Percentiles rank a stretch among this genome's conserved stretches.
Conservation (phyloP, 1,140 invertebrate species). For the Drosophila serrata region DNA sequence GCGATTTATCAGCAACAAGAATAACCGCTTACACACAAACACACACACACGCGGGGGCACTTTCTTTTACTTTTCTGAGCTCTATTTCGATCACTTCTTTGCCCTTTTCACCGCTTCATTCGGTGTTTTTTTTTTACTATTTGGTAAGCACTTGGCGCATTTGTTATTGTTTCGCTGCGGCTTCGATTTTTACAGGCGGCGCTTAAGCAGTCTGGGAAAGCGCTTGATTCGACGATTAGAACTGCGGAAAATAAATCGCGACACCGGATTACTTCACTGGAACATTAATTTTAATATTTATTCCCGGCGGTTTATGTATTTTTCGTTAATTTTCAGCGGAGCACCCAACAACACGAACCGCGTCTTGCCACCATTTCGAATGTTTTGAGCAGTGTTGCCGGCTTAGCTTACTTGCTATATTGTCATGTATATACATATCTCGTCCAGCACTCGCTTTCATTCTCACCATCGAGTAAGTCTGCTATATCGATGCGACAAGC, state of each 20-base stretch:
- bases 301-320: conserved; percentile 14
- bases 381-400: background rate
- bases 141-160: conserved; percentile 35
- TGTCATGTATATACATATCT: too few species aligned
- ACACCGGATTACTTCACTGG: background rate
- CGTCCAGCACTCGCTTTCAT: too few species aligned
- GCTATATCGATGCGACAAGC: too few species aligned
- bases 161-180: conserved; percentile 60
- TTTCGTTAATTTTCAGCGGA: conserved; percentile 6
- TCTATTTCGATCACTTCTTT: conserved; percentile 30
- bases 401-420: too few species aligned
- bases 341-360: background rate
- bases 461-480: too few species aligned
- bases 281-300: background rate
- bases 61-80: conserved; percentile 44
- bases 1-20: conserved; percentile 21
- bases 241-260: background rate
- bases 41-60: conserved; percentile 38
- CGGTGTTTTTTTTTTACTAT: conserved; percentile 17
- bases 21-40: conserved; percentile 1
- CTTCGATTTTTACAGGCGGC: conserved; percentile 70
- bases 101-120: conserved; percentile 7
- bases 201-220: conserved; percentile 28
- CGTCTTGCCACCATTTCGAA: conserved; percentile 11
- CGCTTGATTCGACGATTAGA: background rate